These are phyloP conservation scores for Byasa hedistus DNA, from an alignment of 2,888 invertebrate species.

Conservation along the genomic window DNA sequence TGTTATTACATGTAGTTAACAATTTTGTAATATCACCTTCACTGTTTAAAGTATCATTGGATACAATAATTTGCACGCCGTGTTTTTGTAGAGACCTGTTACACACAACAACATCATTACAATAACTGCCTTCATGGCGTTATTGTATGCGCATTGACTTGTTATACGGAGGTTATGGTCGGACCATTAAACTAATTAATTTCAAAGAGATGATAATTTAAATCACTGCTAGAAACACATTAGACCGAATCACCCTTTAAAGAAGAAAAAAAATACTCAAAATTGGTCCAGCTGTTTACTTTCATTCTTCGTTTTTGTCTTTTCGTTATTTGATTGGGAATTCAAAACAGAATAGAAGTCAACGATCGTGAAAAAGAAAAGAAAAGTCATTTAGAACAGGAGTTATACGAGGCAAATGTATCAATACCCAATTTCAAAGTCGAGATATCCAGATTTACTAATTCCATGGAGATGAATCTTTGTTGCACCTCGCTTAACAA, in stretches of 20 bases:
- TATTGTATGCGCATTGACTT: too few relatives aligned
- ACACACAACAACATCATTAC: slow-evolving; percentile 3
- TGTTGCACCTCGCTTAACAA: slow-evolving; percentile 48
- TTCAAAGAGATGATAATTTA: too few relatives aligned
- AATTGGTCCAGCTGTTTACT: too few relatives aligned
- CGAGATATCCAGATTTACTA: slow-evolving; percentile 31
- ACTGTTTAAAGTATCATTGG: slow-evolving; percentile 14
- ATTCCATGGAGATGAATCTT: slow-evolving; percentile 42
- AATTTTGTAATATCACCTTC: slow-evolving; percentile 5
- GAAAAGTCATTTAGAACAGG: not conserved
- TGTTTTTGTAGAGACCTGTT: slow-evolving; percentile 37
- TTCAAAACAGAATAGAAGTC: not conserved
- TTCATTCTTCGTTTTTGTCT: too few relatives aligned
- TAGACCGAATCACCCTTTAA: too few relatives aligned
- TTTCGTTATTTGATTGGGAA: too few relatives aligned
- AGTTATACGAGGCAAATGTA: not conserved
- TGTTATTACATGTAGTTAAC: slow-evolving; percentile 4
- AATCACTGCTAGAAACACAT: too few relatives aligned
- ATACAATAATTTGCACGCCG: slow-evolving; percentile 31
- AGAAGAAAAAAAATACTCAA: too few relatives aligned
- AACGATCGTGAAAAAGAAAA: not conserved
- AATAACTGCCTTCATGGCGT: not conserved
- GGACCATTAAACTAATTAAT: too few relatives aligned
- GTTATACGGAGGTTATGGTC: too few relatives aligned
- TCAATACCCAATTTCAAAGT: slow-evolving; percentile 39